Evolutionary conservation across 2,888 invertebrate species (phyloP), one percentile per base, ranked within the genome.

Genomic region (Molorchus minor): DNA sequence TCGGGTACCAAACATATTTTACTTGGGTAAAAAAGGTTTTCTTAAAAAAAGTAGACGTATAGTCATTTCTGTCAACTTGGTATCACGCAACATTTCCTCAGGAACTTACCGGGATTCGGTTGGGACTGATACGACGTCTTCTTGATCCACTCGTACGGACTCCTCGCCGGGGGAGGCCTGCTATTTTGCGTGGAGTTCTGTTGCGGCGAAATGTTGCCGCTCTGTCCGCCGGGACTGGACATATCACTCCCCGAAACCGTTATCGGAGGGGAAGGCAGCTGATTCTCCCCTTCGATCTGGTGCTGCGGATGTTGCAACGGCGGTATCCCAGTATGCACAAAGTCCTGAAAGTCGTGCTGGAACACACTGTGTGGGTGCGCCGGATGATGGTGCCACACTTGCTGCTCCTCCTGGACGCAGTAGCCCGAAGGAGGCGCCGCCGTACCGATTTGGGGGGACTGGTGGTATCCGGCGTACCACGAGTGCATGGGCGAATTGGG

Each of bases 131-230:
- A 94, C 49, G 92, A 88, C 0, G 91, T 90, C 79, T 93, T 94
- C 80, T 92, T 94, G 89, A 96, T 94, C 95, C 95, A 96, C 72
- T 93, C 94, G 79, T 88, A 95, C 0, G 93, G 93, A 67, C 92
- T 91, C 38, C 93, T 86, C 15, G 88, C 87, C 20, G 91, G 90
- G 33, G 88, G 85, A 40, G 92, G 89, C 73, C 89, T 84, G 56
- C 79, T 63, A 40, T 63, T 63, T 36, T 62, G 58, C 8, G 69
- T 61, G 58, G 75, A 53, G 33, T 71, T 65, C 58, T 77, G 74
- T 60, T 77, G 72, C 53, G 82, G 75, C 66, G 81, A 74, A 62
- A 79, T 68, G 67, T 78, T 64, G 58, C 78, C 70, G 72, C 75
- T 63, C 70, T 77, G 65, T 71, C 81, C 77, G 68, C 85, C 84